These are phyloP conservation scores for Phalanger gymnotis DNA, from an alignment of 2,797 vertebrate genomes.

Conservation along the genomic window DNA sequence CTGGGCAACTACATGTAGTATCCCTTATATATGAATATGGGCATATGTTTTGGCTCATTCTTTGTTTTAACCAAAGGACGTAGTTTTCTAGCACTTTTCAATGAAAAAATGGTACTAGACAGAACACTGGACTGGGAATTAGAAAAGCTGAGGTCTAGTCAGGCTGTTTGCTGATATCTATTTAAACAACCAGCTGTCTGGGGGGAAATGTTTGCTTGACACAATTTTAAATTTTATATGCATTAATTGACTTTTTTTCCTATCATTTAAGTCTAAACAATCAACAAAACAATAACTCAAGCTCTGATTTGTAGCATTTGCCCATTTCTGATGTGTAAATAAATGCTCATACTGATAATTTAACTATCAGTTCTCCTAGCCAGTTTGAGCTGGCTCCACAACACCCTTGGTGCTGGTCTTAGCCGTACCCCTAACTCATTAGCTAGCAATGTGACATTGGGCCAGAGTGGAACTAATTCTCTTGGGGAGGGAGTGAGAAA, in stretches of 20 bases:
- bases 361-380: not conserved
- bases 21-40: not conserved
- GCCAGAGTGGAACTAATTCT: not conserved
- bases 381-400: not conserved
- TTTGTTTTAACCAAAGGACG: not conserved
- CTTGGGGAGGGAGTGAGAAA: not conserved
- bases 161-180: not conserved
- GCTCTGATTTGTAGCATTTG: not conserved
- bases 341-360: not conserved
- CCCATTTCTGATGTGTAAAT: not conserved
- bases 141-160: conserved; percentile 40
- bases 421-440: not conserved
- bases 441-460: not conserved
- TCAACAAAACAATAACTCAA: not conserved
- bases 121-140: conserved; percentile 32
- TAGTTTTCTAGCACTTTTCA: not conserved
- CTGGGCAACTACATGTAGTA: not conserved
- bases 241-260: not conserved
- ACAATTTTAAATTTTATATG: not conserved
- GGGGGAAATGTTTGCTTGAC: not conserved
- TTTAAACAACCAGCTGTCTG: not conserved
- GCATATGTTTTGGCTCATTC: not conserved
- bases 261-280: not conserved
- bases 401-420: not conserved
- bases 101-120: not conserved